These are phyloP conservation scores for Dioctria linearis DNA, from an alignment of 2,888 invertebrate genomes.

Conservation along the genomic window DNA sequence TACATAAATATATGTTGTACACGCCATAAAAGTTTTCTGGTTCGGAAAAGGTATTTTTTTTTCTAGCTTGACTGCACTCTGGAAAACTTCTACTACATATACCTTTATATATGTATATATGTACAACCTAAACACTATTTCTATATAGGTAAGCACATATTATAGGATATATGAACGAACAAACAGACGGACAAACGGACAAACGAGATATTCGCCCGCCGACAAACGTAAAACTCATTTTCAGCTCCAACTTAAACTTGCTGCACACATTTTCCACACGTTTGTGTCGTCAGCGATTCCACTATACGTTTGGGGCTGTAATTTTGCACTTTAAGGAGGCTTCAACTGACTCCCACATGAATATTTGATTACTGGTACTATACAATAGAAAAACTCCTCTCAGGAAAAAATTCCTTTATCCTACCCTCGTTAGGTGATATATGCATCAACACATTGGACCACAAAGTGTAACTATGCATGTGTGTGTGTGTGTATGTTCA, in stretches of 20 bases:
- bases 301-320: constrained; percentile 20
- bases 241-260: constrained; percentile 5
- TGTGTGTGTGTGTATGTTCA: too few relatives aligned
- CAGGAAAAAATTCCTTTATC: constrained; percentile 23
- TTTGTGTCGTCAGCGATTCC: constrained; percentile 45
- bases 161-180: too few relatives aligned
- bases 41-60: neutral
- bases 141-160: too few relatives aligned
- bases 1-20: neutral
- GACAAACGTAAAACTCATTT: constrained; percentile 9
- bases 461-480: neutral
- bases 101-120: neutral
- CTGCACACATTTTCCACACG: constrained; percentile 38
- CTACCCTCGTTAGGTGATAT: constrained; percentile 31
- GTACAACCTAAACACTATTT: neutral
- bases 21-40: neutral
- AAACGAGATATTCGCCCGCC: neutral
- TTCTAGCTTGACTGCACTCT: neutral
- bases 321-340: constrained; percentile 46
- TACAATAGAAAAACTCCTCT: neutral
- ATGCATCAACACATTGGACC: constrained; percentile 33
- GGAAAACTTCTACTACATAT: neutral
- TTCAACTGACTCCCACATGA: constrained; percentile 46
- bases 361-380: constrained; percentile 45
- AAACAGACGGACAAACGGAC: too few relatives aligned